Evolutionary conservation across 2,113 vertebrate genomes (phyloP).

Genomic region (Pomatostomus ruficeps): DNA sequence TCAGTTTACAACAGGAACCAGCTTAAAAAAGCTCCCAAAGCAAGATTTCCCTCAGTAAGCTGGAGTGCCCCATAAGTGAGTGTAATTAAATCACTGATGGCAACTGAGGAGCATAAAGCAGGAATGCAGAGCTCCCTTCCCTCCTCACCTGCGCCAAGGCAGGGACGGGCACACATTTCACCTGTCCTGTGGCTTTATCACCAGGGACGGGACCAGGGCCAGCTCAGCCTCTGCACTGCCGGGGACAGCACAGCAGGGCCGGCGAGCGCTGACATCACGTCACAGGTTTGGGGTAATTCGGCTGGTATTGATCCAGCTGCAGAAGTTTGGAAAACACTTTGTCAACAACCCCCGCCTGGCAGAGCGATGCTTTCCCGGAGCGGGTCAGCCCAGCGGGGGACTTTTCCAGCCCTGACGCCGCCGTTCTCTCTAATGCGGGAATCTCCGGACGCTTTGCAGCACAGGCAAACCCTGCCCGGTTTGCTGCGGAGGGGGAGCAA

Average conservation of each 20-base stretch:
- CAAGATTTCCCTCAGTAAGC: not conserved
- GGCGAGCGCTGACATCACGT: not conserved
- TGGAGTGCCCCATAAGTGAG: not conserved
- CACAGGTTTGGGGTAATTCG: not conserved
- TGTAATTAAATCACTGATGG: not conserved
- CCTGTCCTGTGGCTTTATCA: not conserved
- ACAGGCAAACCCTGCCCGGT: not conserved
- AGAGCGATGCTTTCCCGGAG: not conserved
- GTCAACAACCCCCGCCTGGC: not conserved
- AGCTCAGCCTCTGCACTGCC: not conserved
- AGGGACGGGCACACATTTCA: not conserved
- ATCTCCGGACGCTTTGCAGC: not conserved
- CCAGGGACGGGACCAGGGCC: not conserved
- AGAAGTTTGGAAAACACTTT: constrained; percentile 43
- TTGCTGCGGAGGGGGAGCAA: not conserved
- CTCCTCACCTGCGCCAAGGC: not conserved
- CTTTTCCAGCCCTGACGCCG: not conserved
- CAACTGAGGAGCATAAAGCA: not conserved
- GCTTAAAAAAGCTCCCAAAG: not conserved
- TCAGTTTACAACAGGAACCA: not conserved
- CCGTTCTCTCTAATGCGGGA: not conserved
- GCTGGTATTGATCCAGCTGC: not conserved
- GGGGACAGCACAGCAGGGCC: not conserved
- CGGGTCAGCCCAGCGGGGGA: not conserved
- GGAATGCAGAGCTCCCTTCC: not conserved